Percentiles rank a stretch among this genome's conserved stretches.
These are phyloP conservation scores for Drosophila mayaguana DNA, from an alignment of 2,888 invertebrate species.

Conservation along the genomic window DNA sequence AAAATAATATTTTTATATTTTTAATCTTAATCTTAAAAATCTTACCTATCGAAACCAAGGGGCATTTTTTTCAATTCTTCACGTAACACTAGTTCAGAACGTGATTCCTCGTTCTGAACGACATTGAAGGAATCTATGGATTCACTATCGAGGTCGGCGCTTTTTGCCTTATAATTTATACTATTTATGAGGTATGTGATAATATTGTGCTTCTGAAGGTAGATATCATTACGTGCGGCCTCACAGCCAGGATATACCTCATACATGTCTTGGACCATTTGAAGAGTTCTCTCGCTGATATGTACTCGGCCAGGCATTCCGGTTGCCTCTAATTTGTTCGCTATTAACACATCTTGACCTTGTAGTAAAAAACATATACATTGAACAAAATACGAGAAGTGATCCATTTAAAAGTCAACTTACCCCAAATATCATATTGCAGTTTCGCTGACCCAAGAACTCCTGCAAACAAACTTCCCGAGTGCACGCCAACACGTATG, in stretches of 20 bases:
- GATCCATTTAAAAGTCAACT: conserved; percentile 69
- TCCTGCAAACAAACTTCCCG: conserved; percentile 95
- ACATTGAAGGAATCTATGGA: background rate
- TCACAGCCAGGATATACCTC: conserved; percentile 87
- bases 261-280: conserved; percentile 87
- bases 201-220: conserved; percentile 89
- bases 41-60: conserved; percentile 89
- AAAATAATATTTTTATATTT: too few species aligned
- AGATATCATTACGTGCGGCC: conserved; percentile 86
- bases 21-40: too few species aligned
- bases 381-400: background rate
- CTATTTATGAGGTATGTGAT: conserved; percentile 90
- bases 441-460: conserved; percentile 96
- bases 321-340: conserved; percentile 96
- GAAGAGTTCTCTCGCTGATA: conserved; percentile 91
- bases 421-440: conserved; percentile 98
- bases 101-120: background rate
- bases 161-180: background rate
- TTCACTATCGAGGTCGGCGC: accelerated
- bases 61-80: conserved; percentile 93
- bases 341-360: conserved; percentile 93
- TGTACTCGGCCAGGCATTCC: conserved; percentile 96
- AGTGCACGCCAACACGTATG: conserved; percentile 98
- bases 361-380: background rate
- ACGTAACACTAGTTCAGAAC: conserved; percentile 88